Conservation (phyloP, 2,797 vertebrate species). For the Ataeniobius toweri region DNA sequence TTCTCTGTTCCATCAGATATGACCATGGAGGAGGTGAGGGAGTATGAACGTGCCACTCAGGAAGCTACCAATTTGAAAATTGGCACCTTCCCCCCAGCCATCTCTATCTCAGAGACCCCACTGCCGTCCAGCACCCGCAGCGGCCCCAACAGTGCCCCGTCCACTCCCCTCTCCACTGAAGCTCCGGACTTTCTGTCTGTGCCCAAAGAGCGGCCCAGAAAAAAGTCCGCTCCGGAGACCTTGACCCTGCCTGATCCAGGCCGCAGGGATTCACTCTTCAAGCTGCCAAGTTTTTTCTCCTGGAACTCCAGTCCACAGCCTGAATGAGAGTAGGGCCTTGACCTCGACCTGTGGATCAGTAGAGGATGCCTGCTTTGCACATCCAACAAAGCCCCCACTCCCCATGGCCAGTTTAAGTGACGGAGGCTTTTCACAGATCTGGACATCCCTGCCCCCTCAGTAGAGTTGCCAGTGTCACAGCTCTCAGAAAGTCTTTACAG, state of each 20-base stretch:
- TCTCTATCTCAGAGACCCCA: constrained; percentile 92
- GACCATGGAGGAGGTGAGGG: constrained; percentile 88
- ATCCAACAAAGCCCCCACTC: constrained; percentile 55
- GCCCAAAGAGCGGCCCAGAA: constrained; percentile 94
- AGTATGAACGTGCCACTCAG: constrained; percentile 85
- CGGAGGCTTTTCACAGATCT: constrained; percentile 55
- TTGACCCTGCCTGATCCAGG: constrained; percentile 91
- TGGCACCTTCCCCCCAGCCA: constrained; percentile 89
- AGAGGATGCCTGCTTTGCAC: constrained; percentile 65
- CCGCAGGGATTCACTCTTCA: constrained; percentile 79
- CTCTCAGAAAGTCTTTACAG: constrained; percentile 48
- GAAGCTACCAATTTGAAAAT: constrained; percentile 88
- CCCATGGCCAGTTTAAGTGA: constrained; percentile 62
- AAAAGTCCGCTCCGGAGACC: constrained; percentile 98
- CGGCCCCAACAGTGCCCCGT: constrained; percentile 92
- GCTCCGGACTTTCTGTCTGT: constrained; percentile 94
- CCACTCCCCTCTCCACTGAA: constrained; percentile 96
- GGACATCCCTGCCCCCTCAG: constrained; percentile 55
- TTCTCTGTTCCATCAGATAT: constrained; percentile 76
- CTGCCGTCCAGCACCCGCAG: constrained; percentile 86
- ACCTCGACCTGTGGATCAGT: constrained; percentile 41
- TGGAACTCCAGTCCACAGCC: constrained; percentile 82
- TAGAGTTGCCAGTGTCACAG: constrained; percentile 52
- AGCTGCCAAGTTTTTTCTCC: constrained; percentile 80
- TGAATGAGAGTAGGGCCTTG: constrained; percentile 64